A percentile compares a stretch with the other conserved stretches of the same genome.
Conservation (phyloP, 1,140 invertebrate species). For the Caerostris extrusa region DNA sequence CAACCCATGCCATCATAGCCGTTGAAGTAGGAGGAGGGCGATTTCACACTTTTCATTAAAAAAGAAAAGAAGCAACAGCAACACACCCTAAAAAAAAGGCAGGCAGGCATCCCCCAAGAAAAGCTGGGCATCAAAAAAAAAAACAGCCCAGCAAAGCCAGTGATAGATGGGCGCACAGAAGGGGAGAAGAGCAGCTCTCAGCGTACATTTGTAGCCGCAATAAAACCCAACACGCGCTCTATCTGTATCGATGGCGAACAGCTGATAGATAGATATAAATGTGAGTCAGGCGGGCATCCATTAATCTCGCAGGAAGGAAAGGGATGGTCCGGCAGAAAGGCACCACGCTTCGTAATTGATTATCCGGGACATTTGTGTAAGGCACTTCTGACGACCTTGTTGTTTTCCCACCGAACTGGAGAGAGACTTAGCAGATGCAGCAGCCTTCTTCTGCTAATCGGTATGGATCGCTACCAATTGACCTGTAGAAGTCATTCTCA, state of each 20-base stretch:
- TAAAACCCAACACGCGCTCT: constrained; percentile 24
- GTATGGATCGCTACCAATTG: background rate
- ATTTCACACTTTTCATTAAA: background rate
- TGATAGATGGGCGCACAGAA: background rate
- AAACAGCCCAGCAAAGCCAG: background rate
- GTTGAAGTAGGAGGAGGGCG: background rate
- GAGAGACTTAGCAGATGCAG: background rate
- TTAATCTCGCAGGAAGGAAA: constrained; percentile 17
- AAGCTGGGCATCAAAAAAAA: background rate
- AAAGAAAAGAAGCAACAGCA: background rate
- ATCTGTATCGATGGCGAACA: constrained; percentile 27
- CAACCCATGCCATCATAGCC: background rate
- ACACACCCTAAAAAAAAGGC: background rate
- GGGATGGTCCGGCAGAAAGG: constrained; percentile 7
- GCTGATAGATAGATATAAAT: constrained; percentile 36
- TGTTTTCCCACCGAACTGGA: background rate
- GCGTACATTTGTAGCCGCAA: constrained; percentile 30
- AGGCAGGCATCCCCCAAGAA: background rate
- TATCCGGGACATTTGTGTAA: background rate
- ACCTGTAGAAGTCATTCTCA: no score
- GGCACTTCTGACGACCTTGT: background rate
- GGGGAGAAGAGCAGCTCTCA: background rate
- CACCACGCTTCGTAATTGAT: background rate
- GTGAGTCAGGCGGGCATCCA: constrained; percentile 11
- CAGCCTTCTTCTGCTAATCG: background rate